phyloP scores from a whole-genome alignment of 1,140 invertebrate genomes.

The Oreohelix idahoensis region DNA sequence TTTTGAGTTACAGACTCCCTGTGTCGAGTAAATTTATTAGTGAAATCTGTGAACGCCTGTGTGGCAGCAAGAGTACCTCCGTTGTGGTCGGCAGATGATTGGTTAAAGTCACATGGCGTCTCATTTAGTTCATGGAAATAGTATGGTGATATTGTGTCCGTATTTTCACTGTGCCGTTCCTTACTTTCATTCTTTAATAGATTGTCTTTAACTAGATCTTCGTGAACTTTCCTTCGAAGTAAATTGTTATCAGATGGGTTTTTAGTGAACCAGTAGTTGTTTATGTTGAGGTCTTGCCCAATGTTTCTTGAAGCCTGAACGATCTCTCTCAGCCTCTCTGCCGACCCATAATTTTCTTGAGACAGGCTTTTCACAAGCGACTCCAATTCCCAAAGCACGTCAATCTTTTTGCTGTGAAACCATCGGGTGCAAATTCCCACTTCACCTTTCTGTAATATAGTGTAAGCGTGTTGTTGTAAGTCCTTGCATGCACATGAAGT shows the following conservation, averaged over 20 bases:
- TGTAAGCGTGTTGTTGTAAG: too few species aligned
- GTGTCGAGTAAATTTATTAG: not conserved
- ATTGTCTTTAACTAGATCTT: not conserved
- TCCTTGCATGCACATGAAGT: too few species aligned
- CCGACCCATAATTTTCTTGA: not conserved
- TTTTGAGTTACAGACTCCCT: not conserved
- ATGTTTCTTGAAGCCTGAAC: not conserved
- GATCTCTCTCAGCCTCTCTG: not conserved
- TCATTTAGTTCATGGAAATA: not conserved
- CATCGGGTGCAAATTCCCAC: constrained; percentile 7
- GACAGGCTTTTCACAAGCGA: not conserved
- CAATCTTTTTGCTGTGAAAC: not conserved
- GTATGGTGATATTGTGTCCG: not conserved
- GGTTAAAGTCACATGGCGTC: not conserved
- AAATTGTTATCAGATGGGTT: not conserved
- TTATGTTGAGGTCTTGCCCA: not conserved
- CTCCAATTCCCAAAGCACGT: constrained; percentile 31
- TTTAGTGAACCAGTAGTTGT: not conserved
- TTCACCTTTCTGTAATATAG: constrained; percentile 23
- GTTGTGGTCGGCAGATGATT: not conserved
- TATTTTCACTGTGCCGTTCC: not conserved
- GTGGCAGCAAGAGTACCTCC: not conserved
- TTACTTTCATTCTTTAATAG: not conserved
- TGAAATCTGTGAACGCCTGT: not conserved
- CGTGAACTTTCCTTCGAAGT: not conserved